These are phyloP conservation scores for Recurvirostra avosetta DNA, from an alignment of 2,113 vertebrate species.

Conservation along the genomic window DNA sequence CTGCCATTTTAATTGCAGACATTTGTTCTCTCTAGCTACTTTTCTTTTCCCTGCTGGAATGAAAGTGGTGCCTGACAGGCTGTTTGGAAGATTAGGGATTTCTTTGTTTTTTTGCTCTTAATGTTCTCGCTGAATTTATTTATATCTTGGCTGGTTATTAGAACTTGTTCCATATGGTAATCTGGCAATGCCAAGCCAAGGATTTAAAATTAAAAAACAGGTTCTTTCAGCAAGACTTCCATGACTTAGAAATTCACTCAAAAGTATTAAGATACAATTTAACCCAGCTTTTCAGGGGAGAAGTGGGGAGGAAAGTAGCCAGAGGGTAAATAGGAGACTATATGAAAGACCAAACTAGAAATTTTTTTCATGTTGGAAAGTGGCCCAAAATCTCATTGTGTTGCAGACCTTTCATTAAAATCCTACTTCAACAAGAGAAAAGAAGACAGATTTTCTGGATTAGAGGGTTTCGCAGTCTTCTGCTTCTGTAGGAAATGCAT, in stretches of 20 bases:
- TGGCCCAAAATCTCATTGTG: neutral
- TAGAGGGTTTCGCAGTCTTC: constrained; percentile 12
- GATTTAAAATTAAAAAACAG: constrained; percentile 39
- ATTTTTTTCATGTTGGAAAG: neutral
- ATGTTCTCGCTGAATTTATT: constrained; percentile 60
- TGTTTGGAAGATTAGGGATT: constrained; percentile 20
- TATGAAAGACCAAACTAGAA: neutral
- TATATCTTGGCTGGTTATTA: constrained; percentile 63
- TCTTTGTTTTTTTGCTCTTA: constrained; percentile 17
- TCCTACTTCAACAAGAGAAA: neutral
- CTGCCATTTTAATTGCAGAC: neutral
- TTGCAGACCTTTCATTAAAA: neutral
- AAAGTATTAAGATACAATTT: neutral
- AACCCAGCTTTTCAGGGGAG: neutral
- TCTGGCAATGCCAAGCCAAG: constrained; percentile 43
- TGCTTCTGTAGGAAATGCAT: neutral
- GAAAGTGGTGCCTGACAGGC: neutral
- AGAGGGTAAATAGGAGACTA: neutral
- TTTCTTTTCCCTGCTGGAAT: constrained; percentile 10
- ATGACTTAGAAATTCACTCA: neutral
- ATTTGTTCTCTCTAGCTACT: neutral
- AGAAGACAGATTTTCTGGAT: constrained; percentile 36
- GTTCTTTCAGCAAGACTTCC: constrained; percentile 6
- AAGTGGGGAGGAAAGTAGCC: neutral
- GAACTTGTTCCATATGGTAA: constrained; percentile 66